phyloP scores from a whole-genome alignment of 2,113 vertebrate species.

The Python bivittatus region DNA sequence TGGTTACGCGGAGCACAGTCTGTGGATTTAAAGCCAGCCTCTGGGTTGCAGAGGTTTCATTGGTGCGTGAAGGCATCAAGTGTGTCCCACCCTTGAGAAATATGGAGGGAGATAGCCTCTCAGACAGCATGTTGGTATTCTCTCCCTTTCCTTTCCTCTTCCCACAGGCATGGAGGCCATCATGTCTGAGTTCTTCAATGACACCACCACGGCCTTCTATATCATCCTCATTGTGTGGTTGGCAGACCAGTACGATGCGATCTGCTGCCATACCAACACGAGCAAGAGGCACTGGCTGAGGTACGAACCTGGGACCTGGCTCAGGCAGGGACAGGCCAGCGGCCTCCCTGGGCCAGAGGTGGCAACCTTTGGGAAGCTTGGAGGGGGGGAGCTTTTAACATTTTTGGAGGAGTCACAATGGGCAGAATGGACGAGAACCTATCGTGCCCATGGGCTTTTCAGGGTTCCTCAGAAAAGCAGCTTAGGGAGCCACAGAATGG shows the following conservation, averaged over 20 bases:
- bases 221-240: conserved; percentile 99
- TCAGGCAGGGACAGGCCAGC: neutral
- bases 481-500: neutral
- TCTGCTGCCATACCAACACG: conserved; percentile 97
- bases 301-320: conserved; percentile 58
- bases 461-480: neutral
- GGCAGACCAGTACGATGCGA: conserved; percentile 95
- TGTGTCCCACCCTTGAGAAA: neutral
- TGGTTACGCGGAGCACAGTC: neutral
- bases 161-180: conserved; percentile 95
- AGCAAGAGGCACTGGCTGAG: conserved; percentile 98
- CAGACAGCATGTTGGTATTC: accelerated
- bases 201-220: conserved; percentile 97
- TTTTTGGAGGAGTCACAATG: neutral
- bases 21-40: neutral
- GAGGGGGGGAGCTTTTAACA: neutral
- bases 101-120: neutral
- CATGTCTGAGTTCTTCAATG: conserved; percentile 98
- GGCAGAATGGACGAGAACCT: neutral
- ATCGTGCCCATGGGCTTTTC: neutral
- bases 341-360: neutral
- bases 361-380: neutral
- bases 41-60: neutral
- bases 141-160: neutral
- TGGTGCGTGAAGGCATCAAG: neutral